Evolutionary conservation across 2,113 vertebrate genomes (phyloP).

Genomic region (Calcarius ornatus): DNA sequence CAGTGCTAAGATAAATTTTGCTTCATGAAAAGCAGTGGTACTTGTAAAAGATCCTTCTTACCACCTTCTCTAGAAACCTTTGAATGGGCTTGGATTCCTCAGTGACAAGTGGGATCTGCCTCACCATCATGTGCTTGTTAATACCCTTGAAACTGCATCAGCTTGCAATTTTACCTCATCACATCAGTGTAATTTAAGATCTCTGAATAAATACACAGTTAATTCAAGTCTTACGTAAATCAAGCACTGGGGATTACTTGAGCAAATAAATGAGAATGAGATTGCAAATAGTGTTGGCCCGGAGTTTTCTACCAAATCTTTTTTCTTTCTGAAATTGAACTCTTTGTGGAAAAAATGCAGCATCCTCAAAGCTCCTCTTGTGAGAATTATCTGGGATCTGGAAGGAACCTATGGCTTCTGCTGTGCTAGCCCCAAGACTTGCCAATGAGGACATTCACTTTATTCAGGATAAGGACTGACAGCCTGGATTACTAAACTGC

Average conservation of each 20-base stretch:
- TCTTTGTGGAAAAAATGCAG: background rate
- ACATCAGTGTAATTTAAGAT: conserved; percentile 41
- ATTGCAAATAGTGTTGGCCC: background rate
- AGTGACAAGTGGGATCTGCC: background rate
- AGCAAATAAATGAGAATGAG: conserved; percentile 57
- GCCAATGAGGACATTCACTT: background rate
- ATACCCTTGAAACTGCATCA: conserved; percentile 47
- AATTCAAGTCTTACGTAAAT: conserved; percentile 59
- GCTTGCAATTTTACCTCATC: conserved; percentile 49
- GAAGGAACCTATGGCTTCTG: background rate
- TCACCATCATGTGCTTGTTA: background rate
- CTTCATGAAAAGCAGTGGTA: background rate
- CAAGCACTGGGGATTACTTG: conserved; percentile 59
- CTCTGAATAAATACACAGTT: conserved; percentile 58
- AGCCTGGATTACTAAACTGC: background rate
- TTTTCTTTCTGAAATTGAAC: background rate
- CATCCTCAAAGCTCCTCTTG: background rate
- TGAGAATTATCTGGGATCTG: background rate
- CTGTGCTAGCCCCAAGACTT: background rate
- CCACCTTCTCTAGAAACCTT: background rate
- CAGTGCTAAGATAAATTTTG: background rate
- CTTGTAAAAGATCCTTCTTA: background rate
- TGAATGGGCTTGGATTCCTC: background rate
- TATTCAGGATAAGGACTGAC: accelerated
- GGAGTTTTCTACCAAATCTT: background rate